A percentile compares a stretch with the other conserved stretches of the same genome.
Evolutionary conservation across 1,140 invertebrate genomes (phyloP).

Genomic region (Brachionus rubens): DNA sequence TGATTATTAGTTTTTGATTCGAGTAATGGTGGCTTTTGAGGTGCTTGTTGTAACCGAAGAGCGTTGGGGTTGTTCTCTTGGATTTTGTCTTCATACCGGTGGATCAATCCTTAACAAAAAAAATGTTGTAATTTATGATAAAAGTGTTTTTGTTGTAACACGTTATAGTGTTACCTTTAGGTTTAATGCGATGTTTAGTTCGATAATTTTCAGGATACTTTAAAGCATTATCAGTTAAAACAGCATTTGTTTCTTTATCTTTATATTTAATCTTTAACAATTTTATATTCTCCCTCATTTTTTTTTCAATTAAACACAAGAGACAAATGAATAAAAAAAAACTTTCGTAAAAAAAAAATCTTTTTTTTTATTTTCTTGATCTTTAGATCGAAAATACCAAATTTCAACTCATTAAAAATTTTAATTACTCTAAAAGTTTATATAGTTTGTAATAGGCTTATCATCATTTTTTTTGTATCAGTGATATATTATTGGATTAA

Average conservation of each 20-base stretch:
- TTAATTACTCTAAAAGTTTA: too few relatives aligned
- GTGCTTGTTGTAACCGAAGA: background rate
- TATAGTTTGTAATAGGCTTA: too few relatives aligned
- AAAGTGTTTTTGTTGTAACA: too few relatives aligned
- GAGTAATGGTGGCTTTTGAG: background rate
- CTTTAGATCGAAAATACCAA: background rate
- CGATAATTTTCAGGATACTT: background rate
- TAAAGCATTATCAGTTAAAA: background rate
- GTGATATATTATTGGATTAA: too few relatives aligned
- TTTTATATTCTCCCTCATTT: conserved; percentile 28
- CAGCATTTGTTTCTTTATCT: conserved; percentile 17
- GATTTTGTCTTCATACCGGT: conserved; percentile 15
- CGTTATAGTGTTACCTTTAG: conserved; percentile 1
- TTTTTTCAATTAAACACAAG: background rate
- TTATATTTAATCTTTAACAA: conserved; percentile 24
- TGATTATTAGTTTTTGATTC: background rate
- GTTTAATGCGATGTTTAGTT: conserved; percentile 34
- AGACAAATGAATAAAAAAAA: background rate
- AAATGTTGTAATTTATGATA: background rate
- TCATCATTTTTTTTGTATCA: too few relatives aligned
- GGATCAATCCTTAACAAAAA: conserved; percentile 4
- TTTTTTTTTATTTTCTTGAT: conserved; percentile 35
- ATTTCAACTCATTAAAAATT: too few relatives aligned
- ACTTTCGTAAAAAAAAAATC: background rate
- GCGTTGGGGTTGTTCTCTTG: background rate